Conservation (phyloP, 1,140 invertebrate species). For the Tribolium castaneum region DNA sequence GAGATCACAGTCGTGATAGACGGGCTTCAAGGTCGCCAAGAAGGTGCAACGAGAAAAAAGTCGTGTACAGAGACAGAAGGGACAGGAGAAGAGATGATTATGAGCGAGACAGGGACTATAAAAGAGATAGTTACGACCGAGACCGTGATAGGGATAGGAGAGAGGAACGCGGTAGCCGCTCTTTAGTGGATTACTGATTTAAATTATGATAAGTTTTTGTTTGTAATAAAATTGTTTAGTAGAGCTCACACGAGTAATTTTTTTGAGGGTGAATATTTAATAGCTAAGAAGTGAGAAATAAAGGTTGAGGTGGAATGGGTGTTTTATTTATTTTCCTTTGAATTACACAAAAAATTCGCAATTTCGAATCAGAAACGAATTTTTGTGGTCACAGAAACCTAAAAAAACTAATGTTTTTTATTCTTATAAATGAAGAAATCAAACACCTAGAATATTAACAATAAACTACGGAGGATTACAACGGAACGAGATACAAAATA, state of each 20-base stretch:
- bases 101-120: slow-evolving; percentile 48
- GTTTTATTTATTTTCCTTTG: too few relatives aligned
- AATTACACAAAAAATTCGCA: too few relatives aligned
- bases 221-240: slow-evolving; percentile 8
- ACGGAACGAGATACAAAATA: too few relatives aligned
- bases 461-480: too few relatives aligned
- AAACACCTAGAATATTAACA: too few relatives aligned
- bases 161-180: slow-evolving; percentile 36
- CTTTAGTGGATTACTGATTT: slow-evolving; percentile 54
- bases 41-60: slow-evolving; percentile 37
- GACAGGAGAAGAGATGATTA: slow-evolving; percentile 48
- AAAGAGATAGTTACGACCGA: slow-evolving; percentile 48
- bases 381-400: too few relatives aligned
- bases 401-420: too few relatives aligned
- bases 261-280: neutral
- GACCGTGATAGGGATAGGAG: slow-evolving; percentile 30
- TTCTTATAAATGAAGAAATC: too few relatives aligned
- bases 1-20: slow-evolving; percentile 42
- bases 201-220: neutral
- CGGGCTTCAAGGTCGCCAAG: slow-evolving; percentile 41
- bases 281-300: neutral
- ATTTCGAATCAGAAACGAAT: too few relatives aligned
- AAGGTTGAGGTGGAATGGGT: neutral
- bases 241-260: neutral
- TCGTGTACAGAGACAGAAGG: slow-evolving; percentile 37